A percentile compares a stretch with the other conserved stretches of the same genome.
Conservation (phyloP, 2,888 invertebrate species). For the Ectobius pallidus region DNA sequence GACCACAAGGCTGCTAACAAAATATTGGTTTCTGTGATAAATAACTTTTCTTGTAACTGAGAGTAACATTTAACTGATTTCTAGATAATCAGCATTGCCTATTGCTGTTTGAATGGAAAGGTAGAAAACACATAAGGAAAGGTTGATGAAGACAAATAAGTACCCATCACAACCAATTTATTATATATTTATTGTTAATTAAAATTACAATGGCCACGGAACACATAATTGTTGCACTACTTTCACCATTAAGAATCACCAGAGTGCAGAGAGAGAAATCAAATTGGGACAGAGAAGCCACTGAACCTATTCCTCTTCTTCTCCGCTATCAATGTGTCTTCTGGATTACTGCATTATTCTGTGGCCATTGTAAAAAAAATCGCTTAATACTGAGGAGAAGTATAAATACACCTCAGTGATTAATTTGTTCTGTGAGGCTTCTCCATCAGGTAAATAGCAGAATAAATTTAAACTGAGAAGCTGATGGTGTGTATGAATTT, state of each 20-base stretch:
- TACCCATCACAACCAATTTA: neutral
- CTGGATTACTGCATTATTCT: conserved; percentile 34
- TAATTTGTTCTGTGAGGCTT: conserved; percentile 5
- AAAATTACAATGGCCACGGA: conserved; percentile 46
- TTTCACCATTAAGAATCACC: conserved; percentile 18
- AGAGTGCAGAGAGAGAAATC: neutral
- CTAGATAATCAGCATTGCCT: too few species aligned
- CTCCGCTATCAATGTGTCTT: neutral
- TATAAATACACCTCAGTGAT: too few species aligned
- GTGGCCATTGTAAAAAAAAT: conserved; percentile 42
- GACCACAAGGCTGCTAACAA: too few species aligned
- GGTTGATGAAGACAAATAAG: neutral
- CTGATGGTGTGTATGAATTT: too few species aligned
- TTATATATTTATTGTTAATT: conserved; percentile 44
- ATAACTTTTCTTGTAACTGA: too few species aligned
- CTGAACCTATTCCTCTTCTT: conserved; percentile 25
- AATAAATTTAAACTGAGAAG: too few species aligned
- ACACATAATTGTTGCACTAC: conserved; percentile 32
- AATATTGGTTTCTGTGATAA: too few species aligned
- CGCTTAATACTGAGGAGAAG: conserved; percentile 19
- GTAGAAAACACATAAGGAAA: too few species aligned
- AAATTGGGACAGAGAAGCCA: conserved; percentile 14
- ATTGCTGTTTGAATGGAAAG: neutral
- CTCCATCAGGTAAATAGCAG: neutral
- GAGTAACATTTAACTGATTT: too few species aligned